Evolutionary conservation across 2,113 vertebrate genomes (phyloP).

Genomic region (cat (Felis catus)): F.catus_Fca126_mat1.0 CM031418.1:118199001-118199500

Average conservation of each 20-base stretch:
- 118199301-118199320: background rate
- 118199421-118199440: background rate
- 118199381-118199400: constrained; percentile 20
- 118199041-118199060: background rate
- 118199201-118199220: background rate
- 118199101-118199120: background rate
- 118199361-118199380: constrained; percentile 1
- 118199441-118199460: background rate
- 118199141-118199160: background rate
- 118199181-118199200: background rate
- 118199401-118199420: constrained; percentile 19
- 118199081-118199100: background rate
- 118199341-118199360: background rate
- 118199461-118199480: background rate
- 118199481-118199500: background rate
- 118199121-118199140: background rate
- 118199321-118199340: background rate
- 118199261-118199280: background rate
- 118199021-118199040: background rate
- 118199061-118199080: background rate
- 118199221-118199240: background rate
- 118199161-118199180: background rate
- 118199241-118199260: background rate
- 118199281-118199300: constrained; percentile 16
- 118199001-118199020: background rate